Evolutionary conservation across 1,140 invertebrate genomes (phyloP).

Genomic region (Zaprionus gabonicus): DNA sequence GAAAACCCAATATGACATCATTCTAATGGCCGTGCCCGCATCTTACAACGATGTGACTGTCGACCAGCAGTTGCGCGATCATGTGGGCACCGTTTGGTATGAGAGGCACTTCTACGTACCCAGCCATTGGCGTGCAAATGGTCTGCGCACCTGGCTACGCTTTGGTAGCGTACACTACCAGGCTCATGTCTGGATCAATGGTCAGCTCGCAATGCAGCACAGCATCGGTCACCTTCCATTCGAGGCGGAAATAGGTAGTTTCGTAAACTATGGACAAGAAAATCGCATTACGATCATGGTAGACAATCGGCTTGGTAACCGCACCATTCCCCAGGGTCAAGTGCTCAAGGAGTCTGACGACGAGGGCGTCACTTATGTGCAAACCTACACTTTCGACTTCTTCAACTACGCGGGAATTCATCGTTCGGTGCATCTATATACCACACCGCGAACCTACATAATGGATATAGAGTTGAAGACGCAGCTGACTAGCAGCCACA

Average conservation of each 20-base stretch:
- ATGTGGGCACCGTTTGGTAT: constrained; percentile 98
- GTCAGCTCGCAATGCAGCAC: constrained; percentile 90
- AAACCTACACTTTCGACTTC: constrained; percentile 97
- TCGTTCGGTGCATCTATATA: constrained; percentile 94
- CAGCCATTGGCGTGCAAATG: constrained; percentile 87
- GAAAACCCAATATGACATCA: constrained; percentile 56
- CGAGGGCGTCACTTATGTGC: constrained; percentile 88
- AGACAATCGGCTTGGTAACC: constrained; percentile 94
- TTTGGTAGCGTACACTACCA: constrained; percentile 96
- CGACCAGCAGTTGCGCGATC: constrained; percentile 91
- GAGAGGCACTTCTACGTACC: constrained; percentile 92
- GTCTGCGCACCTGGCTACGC: constrained; percentile 91
- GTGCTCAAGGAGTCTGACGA: constrained; percentile 87
- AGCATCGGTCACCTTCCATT: constrained; percentile 98
- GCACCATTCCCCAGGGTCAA: constrained; percentile 93
- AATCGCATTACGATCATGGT: constrained; percentile 95
- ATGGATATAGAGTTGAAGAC: constrained; percentile 93
- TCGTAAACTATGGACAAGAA: constrained; percentile 89
- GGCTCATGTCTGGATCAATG: constrained; percentile 95
- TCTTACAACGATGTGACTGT: constrained; percentile 98
- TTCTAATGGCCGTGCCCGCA: constrained; percentile 96
- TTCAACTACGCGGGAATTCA: constrained; percentile 99
- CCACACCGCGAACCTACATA: constrained; percentile 92
- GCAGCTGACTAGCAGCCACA: constrained; percentile 83
- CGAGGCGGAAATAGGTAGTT: constrained; percentile 90